A percentile compares a stretch with the other conserved stretches of the same genome.
These are phyloP conservation scores for Datnioides undecimradiatus DNA, from an alignment of 2,113 vertebrate species.

Conservation along the genomic window DNA sequence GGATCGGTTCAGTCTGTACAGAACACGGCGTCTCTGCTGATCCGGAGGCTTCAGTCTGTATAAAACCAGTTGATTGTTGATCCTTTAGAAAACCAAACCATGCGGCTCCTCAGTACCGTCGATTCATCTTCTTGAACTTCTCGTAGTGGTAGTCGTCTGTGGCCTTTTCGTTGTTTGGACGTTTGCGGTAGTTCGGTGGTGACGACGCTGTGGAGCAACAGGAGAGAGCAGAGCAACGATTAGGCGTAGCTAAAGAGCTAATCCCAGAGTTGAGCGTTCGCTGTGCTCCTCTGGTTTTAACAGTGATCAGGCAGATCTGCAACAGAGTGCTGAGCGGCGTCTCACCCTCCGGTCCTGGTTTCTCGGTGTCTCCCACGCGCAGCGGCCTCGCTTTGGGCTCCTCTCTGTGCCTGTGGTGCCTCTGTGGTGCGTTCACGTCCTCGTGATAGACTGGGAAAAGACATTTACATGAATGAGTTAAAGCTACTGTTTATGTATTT, in stretches of 20 bases:
- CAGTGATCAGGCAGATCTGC: neutral
- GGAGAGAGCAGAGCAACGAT: neutral
- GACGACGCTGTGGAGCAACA: slow-evolving; percentile 76
- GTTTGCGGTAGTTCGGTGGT: slow-evolving; percentile 92
- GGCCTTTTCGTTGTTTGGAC: slow-evolving; percentile 96
- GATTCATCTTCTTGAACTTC: slow-evolving; percentile 99
- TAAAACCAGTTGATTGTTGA: neutral
- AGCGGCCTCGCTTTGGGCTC: slow-evolving; percentile 96
- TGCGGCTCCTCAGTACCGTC: slow-evolving; percentile 86
- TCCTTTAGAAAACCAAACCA: neutral
- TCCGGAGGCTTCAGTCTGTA: neutral
- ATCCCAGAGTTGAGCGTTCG: too few relatives aligned
- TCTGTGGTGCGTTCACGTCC: slow-evolving; percentile 92
- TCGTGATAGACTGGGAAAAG: slow-evolving; percentile 91
- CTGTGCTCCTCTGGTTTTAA: neutral
- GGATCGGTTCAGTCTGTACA: slow-evolving; percentile 47
- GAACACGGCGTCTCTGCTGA: neutral
- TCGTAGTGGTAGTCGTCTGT: slow-evolving; percentile 99
- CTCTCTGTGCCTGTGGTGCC: slow-evolving; percentile 90
- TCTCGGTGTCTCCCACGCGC: slow-evolving; percentile 96
- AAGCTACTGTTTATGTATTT: too few relatives aligned
- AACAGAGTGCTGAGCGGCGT: neutral
- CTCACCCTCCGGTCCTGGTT: slow-evolving; percentile 94
- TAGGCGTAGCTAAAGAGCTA: too few relatives aligned
- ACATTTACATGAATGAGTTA: neutral